Evolutionary conservation across 1,140 invertebrate species (phyloP).

Genomic region (Macrosteles quadrilineatus): DNA sequence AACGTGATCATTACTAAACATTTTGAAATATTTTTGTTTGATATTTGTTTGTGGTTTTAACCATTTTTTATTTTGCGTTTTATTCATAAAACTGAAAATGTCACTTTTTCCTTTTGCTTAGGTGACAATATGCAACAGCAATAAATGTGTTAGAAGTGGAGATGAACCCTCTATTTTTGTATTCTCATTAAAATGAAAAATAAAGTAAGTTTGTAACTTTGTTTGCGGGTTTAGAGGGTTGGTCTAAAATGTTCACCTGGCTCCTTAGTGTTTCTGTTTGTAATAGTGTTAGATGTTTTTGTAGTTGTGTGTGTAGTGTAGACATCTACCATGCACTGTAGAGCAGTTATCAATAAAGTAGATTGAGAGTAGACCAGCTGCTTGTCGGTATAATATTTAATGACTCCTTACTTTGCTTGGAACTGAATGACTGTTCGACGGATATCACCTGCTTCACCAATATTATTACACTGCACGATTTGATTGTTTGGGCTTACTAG

Average conservation of each 20-base stretch:
- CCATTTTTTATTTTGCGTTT: not conserved
- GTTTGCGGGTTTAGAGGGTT: constrained; percentile 45
- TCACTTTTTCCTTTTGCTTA: constrained; percentile 39
- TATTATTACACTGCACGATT: constrained; percentile 28
- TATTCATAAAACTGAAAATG: constrained; percentile 9
- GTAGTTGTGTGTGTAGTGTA: constrained; percentile 51
- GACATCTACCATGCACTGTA: constrained; percentile 50
- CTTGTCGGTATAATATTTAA: constrained; percentile 43
- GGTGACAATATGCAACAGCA: constrained; percentile 48
- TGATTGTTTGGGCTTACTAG: constrained; percentile 29
- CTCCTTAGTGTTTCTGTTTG: constrained; percentile 45
- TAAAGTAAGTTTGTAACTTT: constrained; percentile 37
- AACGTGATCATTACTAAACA: constrained; percentile 29
- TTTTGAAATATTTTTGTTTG: not conserved
- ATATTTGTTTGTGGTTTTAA: not conserved
- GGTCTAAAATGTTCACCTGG: constrained; percentile 39
- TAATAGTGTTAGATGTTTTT: constrained; percentile 51
- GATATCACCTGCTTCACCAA: constrained; percentile 25
- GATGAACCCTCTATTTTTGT: constrained; percentile 54
- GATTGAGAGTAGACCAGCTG: constrained; percentile 51
- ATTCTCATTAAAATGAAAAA: constrained; percentile 48
- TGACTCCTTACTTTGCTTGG: constrained; percentile 23
- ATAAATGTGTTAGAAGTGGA: constrained; percentile 50
- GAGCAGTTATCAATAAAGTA: constrained; percentile 53
- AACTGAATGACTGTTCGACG: constrained; percentile 1